Percentiles rank a stretch among this genome's conserved stretches.
phyloP scores from a whole-genome alignment of 2,113 vertebrate genomes.

The Carlito syrichta region DNA sequence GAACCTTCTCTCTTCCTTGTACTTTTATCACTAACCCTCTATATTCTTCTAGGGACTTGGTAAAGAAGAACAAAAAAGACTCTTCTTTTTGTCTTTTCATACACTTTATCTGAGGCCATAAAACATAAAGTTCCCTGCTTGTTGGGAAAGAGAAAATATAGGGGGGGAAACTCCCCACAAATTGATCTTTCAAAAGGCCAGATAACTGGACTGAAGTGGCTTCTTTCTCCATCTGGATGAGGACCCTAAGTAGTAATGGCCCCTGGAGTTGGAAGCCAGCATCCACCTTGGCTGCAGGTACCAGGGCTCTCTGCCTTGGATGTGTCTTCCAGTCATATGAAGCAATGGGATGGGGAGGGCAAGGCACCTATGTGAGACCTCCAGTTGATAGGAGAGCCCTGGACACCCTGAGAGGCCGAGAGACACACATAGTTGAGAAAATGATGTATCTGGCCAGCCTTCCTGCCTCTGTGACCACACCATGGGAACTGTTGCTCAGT shows the following conservation, averaged over 20 bases:
- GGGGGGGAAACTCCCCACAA: not conserved
- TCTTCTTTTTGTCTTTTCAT: not conserved
- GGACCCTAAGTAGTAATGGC: not conserved
- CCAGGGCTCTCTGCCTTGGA: not conserved
- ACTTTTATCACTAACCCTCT: not conserved
- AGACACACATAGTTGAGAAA: conserved; percentile 71
- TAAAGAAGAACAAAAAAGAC: not conserved
- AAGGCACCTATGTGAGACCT: not conserved
- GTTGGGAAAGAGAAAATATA: not conserved
- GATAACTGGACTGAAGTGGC: not conserved
- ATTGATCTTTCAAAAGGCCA: not conserved
- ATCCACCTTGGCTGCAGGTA: not conserved
- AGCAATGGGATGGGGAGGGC: not conserved
- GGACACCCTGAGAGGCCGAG: not conserved
- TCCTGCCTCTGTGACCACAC: conserved; percentile 87
- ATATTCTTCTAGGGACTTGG: not conserved
- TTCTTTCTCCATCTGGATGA: not conserved
- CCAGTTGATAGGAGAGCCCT: not conserved
- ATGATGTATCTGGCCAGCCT: conserved; percentile 88
- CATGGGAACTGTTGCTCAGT: conserved; percentile 84
- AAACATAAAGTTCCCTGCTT: not conserved
- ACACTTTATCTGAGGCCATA: not conserved
- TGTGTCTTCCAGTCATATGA: not conserved
- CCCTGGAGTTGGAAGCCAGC: not conserved
- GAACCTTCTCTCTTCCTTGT: not conserved